A percentile compares a stretch with the other conserved stretches of the same genome.
Evolutionary conservation across 2,888 invertebrate species (phyloP).

Genomic region (Napeogenes sylphis): DNA sequence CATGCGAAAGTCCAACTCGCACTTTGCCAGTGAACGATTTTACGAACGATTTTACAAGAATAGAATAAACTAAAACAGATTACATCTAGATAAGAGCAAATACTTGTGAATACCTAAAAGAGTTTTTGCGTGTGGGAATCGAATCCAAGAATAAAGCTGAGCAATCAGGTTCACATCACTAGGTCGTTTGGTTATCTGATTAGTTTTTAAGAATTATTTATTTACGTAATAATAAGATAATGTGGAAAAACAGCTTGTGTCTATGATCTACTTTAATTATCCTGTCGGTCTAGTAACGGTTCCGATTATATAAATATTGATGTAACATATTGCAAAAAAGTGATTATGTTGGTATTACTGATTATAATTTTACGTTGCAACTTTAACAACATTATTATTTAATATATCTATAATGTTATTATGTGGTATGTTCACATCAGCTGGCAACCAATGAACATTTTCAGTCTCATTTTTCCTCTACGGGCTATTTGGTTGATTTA

Average conservation of each 20-base stretch:
- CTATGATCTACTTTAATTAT: background rate
- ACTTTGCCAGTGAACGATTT: no score
- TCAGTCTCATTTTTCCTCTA: background rate
- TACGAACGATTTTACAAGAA: no score
- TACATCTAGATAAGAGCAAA: no score
- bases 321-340: conserved; percentile 1
- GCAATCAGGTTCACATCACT: no score
- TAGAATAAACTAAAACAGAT: no score
- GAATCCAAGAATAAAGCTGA: no score
- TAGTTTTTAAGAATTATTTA: no score
- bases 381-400: background rate
- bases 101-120: no score
- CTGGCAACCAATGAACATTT: background rate
- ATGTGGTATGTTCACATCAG: background rate
- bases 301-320: background rate
- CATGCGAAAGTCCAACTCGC: no score
- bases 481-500: background rate
- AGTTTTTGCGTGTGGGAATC: no score
- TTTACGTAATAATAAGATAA: background rate
- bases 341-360: background rate
- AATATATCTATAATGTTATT: background rate
- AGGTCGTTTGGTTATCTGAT: no score
- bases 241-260: background rate
- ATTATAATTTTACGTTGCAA: background rate
- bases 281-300: background rate